Evolutionary conservation across 1,140 invertebrate genomes (phyloP), one percentile per base, ranked within the genome.

Genomic region (Paramacrobiotus metropolitanus): DNA sequence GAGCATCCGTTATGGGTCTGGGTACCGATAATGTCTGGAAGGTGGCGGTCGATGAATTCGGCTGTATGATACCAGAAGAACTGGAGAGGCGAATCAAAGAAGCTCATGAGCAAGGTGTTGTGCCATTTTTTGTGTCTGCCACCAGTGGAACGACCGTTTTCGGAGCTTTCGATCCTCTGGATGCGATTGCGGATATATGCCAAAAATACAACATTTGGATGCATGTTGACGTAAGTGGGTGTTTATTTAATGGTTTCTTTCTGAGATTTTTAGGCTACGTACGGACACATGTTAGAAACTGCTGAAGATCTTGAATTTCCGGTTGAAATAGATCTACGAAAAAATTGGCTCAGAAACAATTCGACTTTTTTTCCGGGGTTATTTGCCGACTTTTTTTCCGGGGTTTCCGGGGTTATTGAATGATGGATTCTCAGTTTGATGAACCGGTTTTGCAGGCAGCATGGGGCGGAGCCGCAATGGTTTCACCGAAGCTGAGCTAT

Each of bases 381-480:
- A n/a, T n/a, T n/a, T n/a, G n/a, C n/a, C n/a, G n/a, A n/a, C n/a
- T n/a, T n/a, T n/a, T n/a, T n/a, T n/a, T n/a, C n/a, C n/a, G n/a
- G n/a, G n/a, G n/a, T n/a, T n/a, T n/a, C n/a, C n/a, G n/a, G n/a
- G n/a, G n/a, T n/a, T n/a, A n/a, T n/a, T n/a, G n/a, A n/a, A n/a
- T n/a, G n/a, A n/a, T n/a, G n/a, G n/a, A n/a, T n/a, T n/a, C n/a
- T n/a, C n/a, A n/a, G n/a, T n/a, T n/a, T n/a, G n/a, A n/a, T n/a
- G n/a, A n/a, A n/a, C n/a, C n/a, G n/a, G 15, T 15, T 59, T 65
- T 70, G 2, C 24, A 76, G 73, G 90, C 88, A 1, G 90, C 91
- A 1, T 95, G 90, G 90, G 88, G 88, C 34, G 91, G 91, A 1
- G 87, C 88, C 9, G 83, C 85, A 0, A 73, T 95, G 9, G 78